Evolutionary conservation across 2,113 vertebrate genomes (phyloP).

Genomic region (Dasyornis broadbenti): DNA sequence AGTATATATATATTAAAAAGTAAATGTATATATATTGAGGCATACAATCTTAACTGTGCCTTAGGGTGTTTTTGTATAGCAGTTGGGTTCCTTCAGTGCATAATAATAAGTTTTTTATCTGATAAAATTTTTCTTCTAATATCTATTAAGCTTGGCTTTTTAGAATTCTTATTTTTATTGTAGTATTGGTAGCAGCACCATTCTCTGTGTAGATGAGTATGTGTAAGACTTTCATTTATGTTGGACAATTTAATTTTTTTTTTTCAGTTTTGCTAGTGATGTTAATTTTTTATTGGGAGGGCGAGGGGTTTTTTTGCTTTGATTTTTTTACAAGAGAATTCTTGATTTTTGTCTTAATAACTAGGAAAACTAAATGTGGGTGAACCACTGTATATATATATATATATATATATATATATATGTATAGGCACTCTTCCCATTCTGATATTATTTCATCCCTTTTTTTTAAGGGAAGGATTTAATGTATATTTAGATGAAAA

Average conservation of each 20-base stretch:
- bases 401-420: too few species aligned
- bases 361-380: background rate
- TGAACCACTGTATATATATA: background rate
- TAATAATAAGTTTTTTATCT: background rate
- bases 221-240: background rate
- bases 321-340: background rate
- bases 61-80: background rate
- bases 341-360: background rate
- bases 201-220: background rate
- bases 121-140: background rate
- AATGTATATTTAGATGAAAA: conserved; percentile 23
- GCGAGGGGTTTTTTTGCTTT: background rate
- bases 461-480: conserved; percentile 10
- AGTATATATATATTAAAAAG: too few species aligned
- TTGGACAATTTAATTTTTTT: background rate
- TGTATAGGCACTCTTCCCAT: background rate
- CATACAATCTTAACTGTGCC: background rate
- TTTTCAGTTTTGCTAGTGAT: background rate
- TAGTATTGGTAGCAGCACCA: background rate
- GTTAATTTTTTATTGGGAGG: background rate
- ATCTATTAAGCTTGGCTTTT: background rate
- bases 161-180: background rate
- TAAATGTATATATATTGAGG: too few species aligned
- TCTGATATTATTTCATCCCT: background rate
- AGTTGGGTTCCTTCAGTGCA: background rate